These are phyloP conservation scores for Anneissia japonica DNA, from an alignment of 35 echinoderm and acorn worm species.

Conservation along the genomic window DNA sequence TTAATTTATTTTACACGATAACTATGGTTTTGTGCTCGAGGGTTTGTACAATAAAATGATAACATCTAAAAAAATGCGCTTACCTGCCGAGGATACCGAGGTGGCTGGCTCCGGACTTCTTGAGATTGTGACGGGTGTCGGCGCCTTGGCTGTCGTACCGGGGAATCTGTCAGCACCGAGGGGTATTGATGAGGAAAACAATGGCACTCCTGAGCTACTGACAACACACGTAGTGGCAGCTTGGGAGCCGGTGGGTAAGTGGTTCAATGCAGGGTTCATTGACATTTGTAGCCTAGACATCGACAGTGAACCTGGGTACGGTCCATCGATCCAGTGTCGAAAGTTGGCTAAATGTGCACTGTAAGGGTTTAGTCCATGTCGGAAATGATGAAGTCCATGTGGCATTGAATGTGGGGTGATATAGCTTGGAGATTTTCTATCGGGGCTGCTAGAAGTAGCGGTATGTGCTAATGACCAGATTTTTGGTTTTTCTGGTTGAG, in stretches of 20 bases:
- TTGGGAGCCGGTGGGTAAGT: not conserved
- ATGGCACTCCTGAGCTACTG: not conserved
- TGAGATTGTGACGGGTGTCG: not conserved
- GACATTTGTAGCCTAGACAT: not conserved
- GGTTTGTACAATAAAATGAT: not conserved
- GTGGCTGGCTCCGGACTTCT: not conserved
- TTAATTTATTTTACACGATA: not conserved
- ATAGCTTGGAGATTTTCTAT: constrained; percentile 6
- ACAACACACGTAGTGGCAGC: not conserved
- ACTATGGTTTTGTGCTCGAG: not conserved
- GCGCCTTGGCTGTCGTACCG: not conserved
- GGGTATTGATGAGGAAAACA: not conserved
- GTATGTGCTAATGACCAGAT: constrained; percentile 99
- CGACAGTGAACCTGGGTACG: not conserved
- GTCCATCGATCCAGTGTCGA: not conserved
- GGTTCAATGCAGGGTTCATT: not conserved
- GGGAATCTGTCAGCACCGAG: not conserved
- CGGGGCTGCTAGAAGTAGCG: constrained; percentile 57
- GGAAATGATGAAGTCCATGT: not conserved
- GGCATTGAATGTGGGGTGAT: not conserved
- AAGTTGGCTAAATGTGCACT: not conserved
- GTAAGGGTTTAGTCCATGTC: not conserved
- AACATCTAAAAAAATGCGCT: not conserved
- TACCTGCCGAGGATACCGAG: not conserved
- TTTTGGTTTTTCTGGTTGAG: constrained; percentile 61